Percentiles rank a stretch among this genome's conserved stretches.
Conservation (phyloP, 64 coral and sea anemone genomes). For the Acropora tenuis region DNA sequence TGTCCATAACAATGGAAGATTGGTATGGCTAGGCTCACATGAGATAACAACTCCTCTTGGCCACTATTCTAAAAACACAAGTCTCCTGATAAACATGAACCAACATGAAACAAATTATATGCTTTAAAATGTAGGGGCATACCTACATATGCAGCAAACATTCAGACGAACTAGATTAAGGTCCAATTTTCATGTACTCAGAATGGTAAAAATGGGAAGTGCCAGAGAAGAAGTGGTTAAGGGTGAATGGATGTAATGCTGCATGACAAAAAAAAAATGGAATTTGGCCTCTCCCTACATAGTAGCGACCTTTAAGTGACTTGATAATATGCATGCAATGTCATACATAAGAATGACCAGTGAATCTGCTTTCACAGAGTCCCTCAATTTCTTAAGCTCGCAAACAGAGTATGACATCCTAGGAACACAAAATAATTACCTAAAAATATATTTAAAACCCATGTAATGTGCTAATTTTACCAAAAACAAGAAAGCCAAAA, state of each 20-base stretch:
- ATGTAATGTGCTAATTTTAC: no score
- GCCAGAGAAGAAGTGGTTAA: neutral
- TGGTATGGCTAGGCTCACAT: constrained; percentile 56
- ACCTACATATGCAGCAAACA: neutral
- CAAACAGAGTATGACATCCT: neutral
- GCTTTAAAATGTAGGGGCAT: neutral
- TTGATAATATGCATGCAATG: constrained; percentile 66
- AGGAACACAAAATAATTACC: neutral
- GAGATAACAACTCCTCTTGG: constrained; percentile 55
- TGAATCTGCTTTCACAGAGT: neutral
- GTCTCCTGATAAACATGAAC: neutral
- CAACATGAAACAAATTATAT: neutral
- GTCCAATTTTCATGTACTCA: neutral
- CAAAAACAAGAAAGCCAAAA: no score
- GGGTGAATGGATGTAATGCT: neutral
- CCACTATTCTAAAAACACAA: constrained; percentile 28
- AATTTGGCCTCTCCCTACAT: neutral
- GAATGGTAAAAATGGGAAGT: neutral
- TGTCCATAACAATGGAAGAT: constrained; percentile 92
- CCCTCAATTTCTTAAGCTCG: neutral
- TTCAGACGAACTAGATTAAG: neutral
- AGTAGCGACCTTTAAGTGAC: constrained; percentile 25
- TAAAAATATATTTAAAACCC: neutral
- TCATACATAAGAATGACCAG: neutral
- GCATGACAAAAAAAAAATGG: neutral